Base-by-base conservation (phyloP, 2,797 vertebrate species). In the Centropyge bicolor region DNA sequence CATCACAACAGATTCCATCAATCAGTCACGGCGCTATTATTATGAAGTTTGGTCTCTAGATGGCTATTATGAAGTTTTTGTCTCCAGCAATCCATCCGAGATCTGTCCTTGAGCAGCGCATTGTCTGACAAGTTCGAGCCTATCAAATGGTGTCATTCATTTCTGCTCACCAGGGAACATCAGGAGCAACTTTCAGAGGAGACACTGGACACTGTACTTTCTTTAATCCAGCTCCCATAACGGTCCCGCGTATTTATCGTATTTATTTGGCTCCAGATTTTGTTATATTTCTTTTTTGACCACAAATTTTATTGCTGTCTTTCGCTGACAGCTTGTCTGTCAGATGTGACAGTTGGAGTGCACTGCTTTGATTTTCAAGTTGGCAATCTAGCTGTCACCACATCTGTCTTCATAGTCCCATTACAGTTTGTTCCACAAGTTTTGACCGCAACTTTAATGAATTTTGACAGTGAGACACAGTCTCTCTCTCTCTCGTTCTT, bases 281-380 rank as follows among this genome's bases (percentile, higher is more conserved):
- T 36, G 5, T 9, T 52, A 54, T 51, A 2, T 65, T 41, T 8
- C n/a, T n/a, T 6, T 72, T 76, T 74, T 74, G 70, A 38, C 6
- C 40, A 41, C 48, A 24, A 62, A 22, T 61, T 78, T 77, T 63
- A 70, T 78, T 78, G 41, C 31, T 45, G 75, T 72, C 43, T 82
- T 65, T 72, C 16, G 63, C 0, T 86, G 81, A 71, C 79, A 89
- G 79, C 79, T 75, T 84, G 68, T 88, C 88, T 49, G 76, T 85
- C 87, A 84, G 7, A 41, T 67, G 51, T 78, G 82, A 68, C 73
- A 72, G 70, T 22, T 78, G 19, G 49, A 76, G 61, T 35, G 36
- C 10, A 6, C 14, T 12, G 27, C 49, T 87, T 75, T 84, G 78
- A 85, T 84, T 82, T 84, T 82, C 40, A 78, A 81, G 61, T 65